phyloP scores from a whole-genome alignment of 2,113 vertebrate genomes.

The Pedetes capensis region DNA sequence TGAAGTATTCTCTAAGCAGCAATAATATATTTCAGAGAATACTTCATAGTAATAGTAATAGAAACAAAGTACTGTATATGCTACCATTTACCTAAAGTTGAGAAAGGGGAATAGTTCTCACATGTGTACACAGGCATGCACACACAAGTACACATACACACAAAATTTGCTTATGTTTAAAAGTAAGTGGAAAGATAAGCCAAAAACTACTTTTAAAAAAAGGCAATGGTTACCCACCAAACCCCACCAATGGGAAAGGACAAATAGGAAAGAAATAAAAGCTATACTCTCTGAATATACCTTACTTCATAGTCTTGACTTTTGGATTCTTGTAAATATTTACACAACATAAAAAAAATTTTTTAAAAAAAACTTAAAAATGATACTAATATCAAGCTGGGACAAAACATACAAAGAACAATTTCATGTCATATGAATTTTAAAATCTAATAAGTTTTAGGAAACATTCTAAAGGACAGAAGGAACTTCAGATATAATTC shows the following conservation, averaged over 20 bases:
- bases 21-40: no score
- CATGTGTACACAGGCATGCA: background rate
- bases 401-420: background rate
- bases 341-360: background rate
- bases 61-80: background rate
- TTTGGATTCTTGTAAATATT: background rate
- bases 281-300: background rate
- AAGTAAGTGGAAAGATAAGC: background rate
- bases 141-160: background rate
- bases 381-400: background rate
- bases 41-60: no score
- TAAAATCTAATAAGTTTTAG: background rate
- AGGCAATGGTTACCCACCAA: background rate
- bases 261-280: background rate
- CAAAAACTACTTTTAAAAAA: background rate
- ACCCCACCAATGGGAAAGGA: background rate
- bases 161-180: background rate
- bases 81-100: background rate
- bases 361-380: background rate
- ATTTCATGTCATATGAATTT: background rate
- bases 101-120: background rate
- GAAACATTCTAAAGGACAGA: background rate
- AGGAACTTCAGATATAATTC: background rate
- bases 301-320: background rate
- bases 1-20: background rate